These are phyloP conservation scores for Cosmopolites sordidus DNA, from an alignment of 2,888 invertebrate species.

Conservation along the genomic window DNA sequence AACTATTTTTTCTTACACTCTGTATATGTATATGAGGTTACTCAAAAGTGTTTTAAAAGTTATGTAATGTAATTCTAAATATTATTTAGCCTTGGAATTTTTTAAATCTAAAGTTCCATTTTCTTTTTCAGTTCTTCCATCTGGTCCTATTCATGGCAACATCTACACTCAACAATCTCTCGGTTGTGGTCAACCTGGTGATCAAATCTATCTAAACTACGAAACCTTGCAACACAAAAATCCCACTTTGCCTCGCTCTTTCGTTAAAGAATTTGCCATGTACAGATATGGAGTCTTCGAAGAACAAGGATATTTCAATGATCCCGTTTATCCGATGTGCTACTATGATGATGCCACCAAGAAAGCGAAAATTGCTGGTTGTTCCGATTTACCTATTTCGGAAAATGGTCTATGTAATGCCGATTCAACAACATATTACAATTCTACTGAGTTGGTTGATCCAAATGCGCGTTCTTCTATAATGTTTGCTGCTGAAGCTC, in stretches of 20 bases:
- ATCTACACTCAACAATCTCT: constrained; percentile 61
- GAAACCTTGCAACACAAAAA: constrained; percentile 44
- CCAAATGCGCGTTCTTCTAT: constrained; percentile 52
- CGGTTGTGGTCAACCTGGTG: constrained; percentile 57
- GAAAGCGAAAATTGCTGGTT: constrained; percentile 50
- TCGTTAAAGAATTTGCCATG: constrained; percentile 62
- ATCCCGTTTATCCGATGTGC: constrained; percentile 57
- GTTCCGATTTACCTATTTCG: constrained; percentile 51
- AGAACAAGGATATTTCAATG: constrained; percentile 57
- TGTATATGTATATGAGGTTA: no score
- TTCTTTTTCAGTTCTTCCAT: constrained; percentile 44
- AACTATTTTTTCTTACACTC: no score
- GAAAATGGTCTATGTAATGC: constrained; percentile 44
- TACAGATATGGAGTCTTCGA: constrained; percentile 67
- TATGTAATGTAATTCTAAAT: no score
- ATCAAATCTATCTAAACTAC: constrained; percentile 55
- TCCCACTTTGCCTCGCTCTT: constrained; percentile 46
- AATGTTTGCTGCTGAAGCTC: constrained; percentile 53
- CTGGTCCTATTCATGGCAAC: constrained; percentile 52
- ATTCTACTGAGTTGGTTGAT: constrained; percentile 47
- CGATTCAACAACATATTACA: constrained; percentile 37
- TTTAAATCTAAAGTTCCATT: no score
- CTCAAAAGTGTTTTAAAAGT: no score
- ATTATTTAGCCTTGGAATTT: no score
- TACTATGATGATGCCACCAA: constrained; percentile 48